Evolutionary conservation across 1,140 invertebrate genomes (phyloP).

Genomic region (Trypoxylus dichotomus): DNA sequence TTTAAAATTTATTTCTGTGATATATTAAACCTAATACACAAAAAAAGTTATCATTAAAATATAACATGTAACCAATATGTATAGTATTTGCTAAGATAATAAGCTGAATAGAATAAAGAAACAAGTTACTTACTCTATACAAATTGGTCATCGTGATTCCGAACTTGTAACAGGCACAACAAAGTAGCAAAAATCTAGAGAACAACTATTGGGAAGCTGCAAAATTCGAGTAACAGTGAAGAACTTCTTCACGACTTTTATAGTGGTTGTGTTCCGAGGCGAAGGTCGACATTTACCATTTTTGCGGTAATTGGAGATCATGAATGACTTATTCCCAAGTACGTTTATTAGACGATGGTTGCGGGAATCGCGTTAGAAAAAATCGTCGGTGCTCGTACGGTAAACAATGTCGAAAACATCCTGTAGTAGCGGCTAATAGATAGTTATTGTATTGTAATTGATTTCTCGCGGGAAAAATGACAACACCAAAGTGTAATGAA

Average conservation of each 20-base stretch:
- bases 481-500: neutral
- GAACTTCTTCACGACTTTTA: conserved; percentile 2
- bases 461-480: neutral
- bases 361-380: neutral
- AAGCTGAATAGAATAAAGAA: too few relatives aligned
- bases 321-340: neutral
- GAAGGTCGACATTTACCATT: neutral
- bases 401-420: neutral
- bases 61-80: too few relatives aligned
- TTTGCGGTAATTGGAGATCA: neutral
- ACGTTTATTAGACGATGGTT: neutral
- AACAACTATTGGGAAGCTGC: neutral
- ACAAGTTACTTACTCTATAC: neutral
- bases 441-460: neutral
- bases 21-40: too few relatives aligned
- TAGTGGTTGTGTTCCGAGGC: neutral
- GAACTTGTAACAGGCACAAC: neutral
- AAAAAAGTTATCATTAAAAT: too few relatives aligned
- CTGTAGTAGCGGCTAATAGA: neutral
- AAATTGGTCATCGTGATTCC: neutral
- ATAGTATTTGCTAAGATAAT: too few relatives aligned
- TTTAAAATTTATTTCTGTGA: too few relatives aligned
- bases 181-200: neutral
- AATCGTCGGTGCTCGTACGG: neutral
- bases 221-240: neutral